Base-by-base conservation (phyloP, 2,113 vertebrate species). In the Ophiodon elongatus region DNA sequence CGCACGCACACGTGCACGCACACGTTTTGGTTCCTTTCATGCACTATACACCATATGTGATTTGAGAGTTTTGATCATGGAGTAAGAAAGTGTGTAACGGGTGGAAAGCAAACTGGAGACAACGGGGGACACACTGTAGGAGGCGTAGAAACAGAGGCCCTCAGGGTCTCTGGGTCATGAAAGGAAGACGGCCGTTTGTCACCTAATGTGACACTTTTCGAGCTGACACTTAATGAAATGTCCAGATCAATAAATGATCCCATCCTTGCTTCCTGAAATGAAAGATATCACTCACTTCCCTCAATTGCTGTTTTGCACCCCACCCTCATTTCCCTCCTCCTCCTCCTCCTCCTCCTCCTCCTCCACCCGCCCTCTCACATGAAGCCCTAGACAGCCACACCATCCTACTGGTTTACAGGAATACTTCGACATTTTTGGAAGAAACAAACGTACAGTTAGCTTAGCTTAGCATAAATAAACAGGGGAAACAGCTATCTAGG, bases 241-340 rank as follows among this genome's bases (percentile, higher is more conserved):
- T 90, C 89, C 69, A 54, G 82, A 94, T 95, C 93, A 90, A 96
- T 95, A 93, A 93, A 94, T 88, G 91, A 93, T 93, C 87, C 91
- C 84, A 87, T 94, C 86, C 80, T 76, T 86, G 89, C 88, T 78
- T 82, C 72, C 17, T 85, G 86, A 94, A 95, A 95, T 95, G 89
- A 94, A 94, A 86, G 74, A 90, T 85, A 96, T 95, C 94, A 88
- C 91, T 95, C 94, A 95, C 85, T 85, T 88, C 75, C 72, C 66
- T 90, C 86, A 27, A 75, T 71, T 62, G 80, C 77, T 52, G 27
- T 60, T 79, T 66, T 64, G 6, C 47, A 19, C 15, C 63, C 33
- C 60, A 74, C 56, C 52, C 1, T 39, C 9, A 47, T 80, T 81
- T 73, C 64, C 65, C 52, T 45, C 57, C 27, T 31, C 0, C 50